Evolutionary conservation across 2,888 invertebrate species (phyloP).

Genomic region (Acronicta aceris): DNA sequence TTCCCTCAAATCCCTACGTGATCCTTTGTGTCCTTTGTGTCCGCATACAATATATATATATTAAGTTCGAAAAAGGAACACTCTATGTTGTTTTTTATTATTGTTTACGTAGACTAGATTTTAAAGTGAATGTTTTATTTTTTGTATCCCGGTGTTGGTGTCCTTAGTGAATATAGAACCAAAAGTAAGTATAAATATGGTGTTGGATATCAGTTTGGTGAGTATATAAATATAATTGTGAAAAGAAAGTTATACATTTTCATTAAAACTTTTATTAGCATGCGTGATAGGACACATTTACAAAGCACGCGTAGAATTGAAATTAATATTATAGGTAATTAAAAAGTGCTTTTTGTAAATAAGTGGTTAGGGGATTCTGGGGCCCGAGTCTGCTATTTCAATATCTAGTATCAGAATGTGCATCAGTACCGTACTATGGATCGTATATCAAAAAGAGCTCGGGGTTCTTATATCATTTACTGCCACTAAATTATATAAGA

Average conservation of each 20-base stretch:
- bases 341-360: too few species aligned
- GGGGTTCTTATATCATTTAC: too few species aligned
- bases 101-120: slow-evolving; percentile 48
- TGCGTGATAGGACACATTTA: too few species aligned
- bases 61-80: slow-evolving; percentile 49
- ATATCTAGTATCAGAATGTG: too few species aligned
- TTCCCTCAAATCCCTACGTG: slow-evolving; percentile 39
- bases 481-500: too few species aligned
- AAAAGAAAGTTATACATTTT: neutral
- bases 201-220: slow-evolving; percentile 21
- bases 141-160: slow-evolving; percentile 30
- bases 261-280: neutral
- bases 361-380: too few species aligned
- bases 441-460: too few species aligned
- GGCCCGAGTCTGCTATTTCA: too few species aligned
- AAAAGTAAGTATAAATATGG: slow-evolving; percentile 21
- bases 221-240: slow-evolving; percentile 22
- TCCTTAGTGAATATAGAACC: neutral
- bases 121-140: slow-evolving; percentile 32
- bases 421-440: too few species aligned
- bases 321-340: too few species aligned
- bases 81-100: slow-evolving; percentile 47
- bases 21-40: slow-evolving; percentile 47
- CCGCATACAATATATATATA: slow-evolving; percentile 26
- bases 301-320: too few species aligned